phyloP scores from a whole-genome alignment of 2,888 invertebrate genomes.

The Petrolisthes cinctipes region DNA sequence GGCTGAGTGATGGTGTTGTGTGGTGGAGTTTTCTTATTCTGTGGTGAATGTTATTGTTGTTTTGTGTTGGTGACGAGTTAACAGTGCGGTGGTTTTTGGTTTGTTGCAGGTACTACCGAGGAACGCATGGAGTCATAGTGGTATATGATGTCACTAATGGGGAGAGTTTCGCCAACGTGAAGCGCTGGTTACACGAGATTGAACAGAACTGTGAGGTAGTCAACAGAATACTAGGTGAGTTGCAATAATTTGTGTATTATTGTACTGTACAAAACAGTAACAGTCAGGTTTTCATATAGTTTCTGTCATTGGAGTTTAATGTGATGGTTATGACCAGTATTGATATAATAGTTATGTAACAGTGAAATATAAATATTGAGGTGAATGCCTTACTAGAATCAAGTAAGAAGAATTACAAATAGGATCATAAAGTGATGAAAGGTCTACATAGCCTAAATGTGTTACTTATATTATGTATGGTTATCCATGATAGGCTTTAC shows the following conservation, averaged over 20 bases:
- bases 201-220: slow-evolving; percentile 99
- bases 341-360: too few species aligned
- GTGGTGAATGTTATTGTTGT: background rate
- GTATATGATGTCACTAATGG: slow-evolving; percentile 99
- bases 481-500: too few species aligned
- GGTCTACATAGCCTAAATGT: too few species aligned
- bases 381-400: too few species aligned
- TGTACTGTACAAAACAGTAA: too few species aligned
- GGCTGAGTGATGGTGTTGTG: background rate
- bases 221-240: slow-evolving; percentile 92
- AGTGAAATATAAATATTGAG: too few species aligned
- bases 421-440: too few species aligned
- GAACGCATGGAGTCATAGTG: slow-evolving; percentile 99
- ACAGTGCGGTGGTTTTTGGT: background rate
- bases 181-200: slow-evolving; percentile 98
- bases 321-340: too few species aligned
- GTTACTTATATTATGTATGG: too few species aligned
- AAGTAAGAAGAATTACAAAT: too few species aligned
- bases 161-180: slow-evolving; percentile 98
- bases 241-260: background rate
- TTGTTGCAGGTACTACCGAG: slow-evolving; percentile 85
- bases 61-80: background rate
- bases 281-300: too few species aligned
- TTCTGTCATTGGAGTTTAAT: too few species aligned
- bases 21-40: background rate